A percentile compares a stretch with the other conserved stretches of the same genome.
Conservation (phyloP, 2,113 vertebrate genomes). For the Engraulis encrasicolus region DNA sequence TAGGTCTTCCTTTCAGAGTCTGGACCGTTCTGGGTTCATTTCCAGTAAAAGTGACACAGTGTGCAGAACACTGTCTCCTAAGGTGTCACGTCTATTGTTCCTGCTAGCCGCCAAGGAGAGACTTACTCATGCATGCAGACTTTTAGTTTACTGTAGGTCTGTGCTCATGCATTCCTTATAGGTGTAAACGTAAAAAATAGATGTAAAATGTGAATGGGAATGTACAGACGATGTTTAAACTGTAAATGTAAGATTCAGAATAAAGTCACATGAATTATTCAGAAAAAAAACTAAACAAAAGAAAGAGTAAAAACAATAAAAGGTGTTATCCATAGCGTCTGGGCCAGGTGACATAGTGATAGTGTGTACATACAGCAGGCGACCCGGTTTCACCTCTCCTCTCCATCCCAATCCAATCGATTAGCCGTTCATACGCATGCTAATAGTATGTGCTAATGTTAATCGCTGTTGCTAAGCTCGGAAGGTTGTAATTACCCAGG, state of each 20-base stretch:
- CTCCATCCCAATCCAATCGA: not conserved
- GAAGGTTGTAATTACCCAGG: not conserved
- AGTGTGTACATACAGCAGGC: not conserved
- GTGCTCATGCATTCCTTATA: too few relatives aligned
- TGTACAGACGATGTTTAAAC: too few relatives aligned
- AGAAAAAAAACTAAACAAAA: too few relatives aligned
- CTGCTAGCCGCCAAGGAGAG: not conserved
- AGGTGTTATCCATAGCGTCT: constrained; percentile 32
- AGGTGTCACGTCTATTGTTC: constrained; percentile 23
- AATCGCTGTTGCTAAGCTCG: not conserved
- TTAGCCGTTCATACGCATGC: not conserved
- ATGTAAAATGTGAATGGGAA: too few relatives aligned
- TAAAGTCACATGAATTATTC: too few relatives aligned
- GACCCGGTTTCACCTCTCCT: not conserved
- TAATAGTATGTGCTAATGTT: not conserved
- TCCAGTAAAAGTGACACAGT: not conserved
- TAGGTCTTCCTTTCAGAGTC: not conserved
- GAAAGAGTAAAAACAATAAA: too few relatives aligned
- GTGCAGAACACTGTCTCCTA: not conserved
- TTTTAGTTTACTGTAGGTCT: too few relatives aligned
- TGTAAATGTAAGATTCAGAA: too few relatives aligned
- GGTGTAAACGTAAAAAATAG: too few relatives aligned
- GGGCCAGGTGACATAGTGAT: not conserved
- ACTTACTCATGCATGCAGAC: constrained; percentile 61
- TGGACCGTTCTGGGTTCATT: not conserved